phyloP scores from a whole-genome alignment of 2,797 vertebrate genomes.

The Melanotaenia maccullochi region DNA sequence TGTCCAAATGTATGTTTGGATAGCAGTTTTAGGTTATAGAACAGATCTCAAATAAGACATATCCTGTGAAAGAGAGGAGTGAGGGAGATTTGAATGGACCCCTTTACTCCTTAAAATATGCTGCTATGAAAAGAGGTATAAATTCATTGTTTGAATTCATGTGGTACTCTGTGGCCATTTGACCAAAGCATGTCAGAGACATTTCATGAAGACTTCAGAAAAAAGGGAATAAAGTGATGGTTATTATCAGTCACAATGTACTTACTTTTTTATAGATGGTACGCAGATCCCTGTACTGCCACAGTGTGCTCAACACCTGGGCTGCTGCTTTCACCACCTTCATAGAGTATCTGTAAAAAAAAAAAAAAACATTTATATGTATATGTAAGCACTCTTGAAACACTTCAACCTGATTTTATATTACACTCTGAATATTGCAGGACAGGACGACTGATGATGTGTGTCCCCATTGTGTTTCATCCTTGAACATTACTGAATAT shows the following conservation, averaged over 20 bases:
- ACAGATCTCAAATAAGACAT: background rate
- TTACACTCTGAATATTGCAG: conserved; percentile 16
- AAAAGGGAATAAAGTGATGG: background rate
- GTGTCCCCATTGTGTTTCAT: conserved; percentile 47
- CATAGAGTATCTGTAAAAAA: conserved; percentile 88
- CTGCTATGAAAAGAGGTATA: background rate
- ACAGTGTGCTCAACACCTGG: conserved; percentile 96
- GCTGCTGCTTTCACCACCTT: conserved; percentile 98
- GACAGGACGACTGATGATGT: conserved; percentile 31
- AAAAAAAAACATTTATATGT: conserved; percentile 14
- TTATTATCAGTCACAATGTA: background rate
- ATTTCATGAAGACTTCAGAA: background rate
- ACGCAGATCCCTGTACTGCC: conserved; percentile 97
- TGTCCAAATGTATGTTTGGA: background rate
- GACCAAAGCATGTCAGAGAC: background rate
- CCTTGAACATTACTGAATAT: conserved; percentile 56
- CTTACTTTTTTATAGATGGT: conserved; percentile 98
- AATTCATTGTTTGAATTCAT: background rate
- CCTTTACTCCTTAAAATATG: background rate
- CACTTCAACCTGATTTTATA: conserved; percentile 18
- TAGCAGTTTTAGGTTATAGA: background rate
- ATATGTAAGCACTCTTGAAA: conserved; percentile 20
- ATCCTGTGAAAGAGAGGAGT: background rate
- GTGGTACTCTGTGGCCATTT: background rate
- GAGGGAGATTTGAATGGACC: background rate